These are phyloP conservation scores for Electrophaes corylata DNA, from an alignment of 2,888 invertebrate genomes.

Conservation along the genomic window DNA sequence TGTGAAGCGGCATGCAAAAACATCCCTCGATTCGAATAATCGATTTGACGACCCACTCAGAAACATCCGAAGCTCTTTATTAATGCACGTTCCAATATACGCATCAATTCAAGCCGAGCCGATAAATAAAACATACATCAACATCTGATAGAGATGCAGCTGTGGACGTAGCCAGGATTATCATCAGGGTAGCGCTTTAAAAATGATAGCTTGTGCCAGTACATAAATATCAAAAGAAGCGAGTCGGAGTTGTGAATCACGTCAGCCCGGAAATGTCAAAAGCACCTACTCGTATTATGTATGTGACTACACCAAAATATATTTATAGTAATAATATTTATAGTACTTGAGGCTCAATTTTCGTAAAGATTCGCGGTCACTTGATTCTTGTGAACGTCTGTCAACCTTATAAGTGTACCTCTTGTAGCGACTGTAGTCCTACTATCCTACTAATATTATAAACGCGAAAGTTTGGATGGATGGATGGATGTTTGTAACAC, in stretches of 20 bases:
- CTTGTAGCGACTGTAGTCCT: too few species aligned
- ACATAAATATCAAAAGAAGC: background rate
- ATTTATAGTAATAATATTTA: too few species aligned
- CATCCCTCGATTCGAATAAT: conserved; percentile 18
- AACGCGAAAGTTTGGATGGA: too few species aligned
- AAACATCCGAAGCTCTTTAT: conserved; percentile 27
- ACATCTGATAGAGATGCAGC: conserved; percentile 24
- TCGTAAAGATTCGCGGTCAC: too few species aligned
- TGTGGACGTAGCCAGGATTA: conserved; percentile 14
- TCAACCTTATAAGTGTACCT: too few species aligned
- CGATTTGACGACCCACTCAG: conserved; percentile 24
- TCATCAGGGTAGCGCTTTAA: background rate
- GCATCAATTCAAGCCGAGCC: conserved; percentile 29
- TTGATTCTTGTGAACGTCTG: too few species aligned
- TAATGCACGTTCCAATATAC: conserved; percentile 34
- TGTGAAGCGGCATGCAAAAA: conserved; percentile 18
- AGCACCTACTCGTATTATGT: too few species aligned
- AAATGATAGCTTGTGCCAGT: background rate
- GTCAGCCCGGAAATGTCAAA: background rate
- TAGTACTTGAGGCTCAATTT: too few species aligned
- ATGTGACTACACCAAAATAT: too few species aligned
- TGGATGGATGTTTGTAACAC: too few species aligned
- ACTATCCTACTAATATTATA: too few species aligned
- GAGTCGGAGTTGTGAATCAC: background rate
- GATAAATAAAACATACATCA: conserved; percentile 39